These are phyloP conservation scores for Sebastes trivittatus DNA, from an alignment of 2,797 vertebrate species.

Conservation along the genomic window DNA sequence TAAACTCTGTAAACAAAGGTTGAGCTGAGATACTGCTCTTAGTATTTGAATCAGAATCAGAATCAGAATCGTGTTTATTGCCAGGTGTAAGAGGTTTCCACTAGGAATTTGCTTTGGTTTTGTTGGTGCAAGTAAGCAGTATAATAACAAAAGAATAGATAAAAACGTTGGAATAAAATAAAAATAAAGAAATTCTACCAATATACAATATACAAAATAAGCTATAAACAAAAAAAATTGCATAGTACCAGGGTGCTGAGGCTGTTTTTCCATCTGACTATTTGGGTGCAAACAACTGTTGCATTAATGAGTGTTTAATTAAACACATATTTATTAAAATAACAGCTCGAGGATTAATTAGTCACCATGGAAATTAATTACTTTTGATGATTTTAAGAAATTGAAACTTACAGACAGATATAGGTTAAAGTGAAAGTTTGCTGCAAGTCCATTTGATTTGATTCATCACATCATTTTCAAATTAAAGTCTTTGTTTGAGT, in stretches of 20 bases:
- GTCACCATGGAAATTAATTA: conserved; percentile 6
- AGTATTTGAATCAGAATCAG: background rate
- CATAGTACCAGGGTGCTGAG: background rate
- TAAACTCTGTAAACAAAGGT: background rate
- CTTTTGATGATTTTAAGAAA: background rate
- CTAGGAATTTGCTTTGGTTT: too few relatives aligned
- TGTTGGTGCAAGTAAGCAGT: too few relatives aligned
- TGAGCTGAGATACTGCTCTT: background rate
- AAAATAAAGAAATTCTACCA: too few relatives aligned
- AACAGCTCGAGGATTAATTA: conserved; percentile 36
- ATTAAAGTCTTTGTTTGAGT: background rate
- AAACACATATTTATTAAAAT: conserved; percentile 25
- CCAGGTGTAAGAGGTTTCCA: too few relatives aligned
- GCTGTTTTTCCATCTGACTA: conserved; percentile 15
- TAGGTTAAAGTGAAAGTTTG: conserved; percentile 6
- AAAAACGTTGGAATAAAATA: too few relatives aligned
- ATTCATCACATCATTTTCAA: background rate
- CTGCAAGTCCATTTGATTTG: background rate
- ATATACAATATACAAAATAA: too few relatives aligned
- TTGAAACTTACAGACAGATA: background rate
- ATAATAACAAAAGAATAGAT: too few relatives aligned
- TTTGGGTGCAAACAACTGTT: conserved; percentile 54
- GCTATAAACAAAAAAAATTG: too few relatives aligned
- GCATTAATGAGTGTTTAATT: conserved; percentile 31
- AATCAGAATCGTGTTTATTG: too few relatives aligned